A percentile compares a stretch with the other conserved stretches of the same genome.
Evolutionary conservation across 2,113 vertebrate genomes (phyloP).

Genomic region (Choloepus hoffmanni): DNA sequence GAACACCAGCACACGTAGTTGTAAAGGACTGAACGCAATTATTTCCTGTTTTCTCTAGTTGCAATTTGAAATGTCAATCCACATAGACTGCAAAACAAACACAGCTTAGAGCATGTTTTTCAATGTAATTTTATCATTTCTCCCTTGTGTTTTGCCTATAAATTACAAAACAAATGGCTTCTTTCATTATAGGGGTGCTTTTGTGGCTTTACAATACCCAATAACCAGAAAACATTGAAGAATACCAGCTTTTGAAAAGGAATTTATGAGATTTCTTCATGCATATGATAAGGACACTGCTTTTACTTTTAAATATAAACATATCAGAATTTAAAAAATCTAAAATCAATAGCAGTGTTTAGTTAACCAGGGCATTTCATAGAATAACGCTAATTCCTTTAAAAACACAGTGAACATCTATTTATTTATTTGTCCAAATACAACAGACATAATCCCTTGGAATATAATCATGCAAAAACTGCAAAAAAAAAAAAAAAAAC

Average conservation of each 20-base stretch:
- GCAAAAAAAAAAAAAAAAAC: neutral
- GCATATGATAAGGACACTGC: neutral
- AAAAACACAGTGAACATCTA: neutral
- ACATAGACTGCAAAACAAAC: slow-evolving; percentile 38
- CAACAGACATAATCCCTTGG: neutral
- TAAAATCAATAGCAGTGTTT: slow-evolving; percentile 38
- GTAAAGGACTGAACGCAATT: neutral
- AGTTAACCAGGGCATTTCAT: neutral
- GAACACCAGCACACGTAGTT: neutral
- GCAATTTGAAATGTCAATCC: slow-evolving; percentile 66
- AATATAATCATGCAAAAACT: slow-evolving; percentile 21
- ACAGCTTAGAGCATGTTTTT: slow-evolving; percentile 47
- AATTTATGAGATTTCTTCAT: slow-evolving; percentile 22
- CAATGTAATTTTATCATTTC: slow-evolving; percentile 50
- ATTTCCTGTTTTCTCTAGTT: slow-evolving; percentile 63
- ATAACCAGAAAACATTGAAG: slow-evolving; percentile 49
- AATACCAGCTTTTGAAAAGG: neutral
- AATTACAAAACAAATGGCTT: slow-evolving; percentile 27
- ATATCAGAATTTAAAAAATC: slow-evolving; percentile 38
- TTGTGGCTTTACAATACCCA: neutral
- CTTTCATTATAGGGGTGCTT: neutral
- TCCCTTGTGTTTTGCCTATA: slow-evolving; percentile 17
- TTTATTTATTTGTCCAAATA: slow-evolving; percentile 14
- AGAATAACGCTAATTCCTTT: neutral
- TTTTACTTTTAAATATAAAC: slow-evolving; percentile 27